Conservation (phyloP, 1,140 invertebrate genomes). For the Rhynchophorus ferrugineus region DNA sequence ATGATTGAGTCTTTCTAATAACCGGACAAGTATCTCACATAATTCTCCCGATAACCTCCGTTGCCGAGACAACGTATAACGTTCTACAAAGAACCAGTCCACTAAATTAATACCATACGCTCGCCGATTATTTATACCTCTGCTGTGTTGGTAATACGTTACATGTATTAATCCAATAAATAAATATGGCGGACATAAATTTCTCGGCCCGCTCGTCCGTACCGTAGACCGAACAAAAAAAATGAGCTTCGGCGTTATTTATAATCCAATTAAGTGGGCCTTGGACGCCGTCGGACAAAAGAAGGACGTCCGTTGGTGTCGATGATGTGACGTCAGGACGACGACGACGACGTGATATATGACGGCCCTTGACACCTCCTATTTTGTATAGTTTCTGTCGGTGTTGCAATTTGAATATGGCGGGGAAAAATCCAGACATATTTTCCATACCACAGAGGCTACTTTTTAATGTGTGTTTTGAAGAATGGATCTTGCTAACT, state of each 20-base stretch:
- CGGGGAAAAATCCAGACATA: no score
- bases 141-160: conserved; percentile 43
- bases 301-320: conserved; percentile 8
- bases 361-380: no score
- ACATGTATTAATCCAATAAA: conserved; percentile 45
- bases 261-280: conserved; percentile 39
- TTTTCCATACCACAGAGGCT: no score
- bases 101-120: conserved; percentile 43
- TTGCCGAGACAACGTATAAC: conserved; percentile 33
- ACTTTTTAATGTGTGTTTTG: no score
- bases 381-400: no score
- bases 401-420: no score
- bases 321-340: no score
- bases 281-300: conserved; percentile 15
- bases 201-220: conserved; percentile 29
- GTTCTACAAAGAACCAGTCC: conserved; percentile 36
- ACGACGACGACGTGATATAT: no score
- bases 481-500: no score
- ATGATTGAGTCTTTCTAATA: conserved; percentile 15
- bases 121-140: conserved; percentile 41
- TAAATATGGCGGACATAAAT: conserved; percentile 43
- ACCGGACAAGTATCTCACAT: conserved; percentile 22
- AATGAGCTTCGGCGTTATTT: conserved; percentile 35
- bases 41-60: conserved; percentile 5
- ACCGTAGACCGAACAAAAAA: conserved; percentile 26